phyloP scores from a whole-genome alignment of 2,888 invertebrate species.

The Pegoplata infirma region DNA sequence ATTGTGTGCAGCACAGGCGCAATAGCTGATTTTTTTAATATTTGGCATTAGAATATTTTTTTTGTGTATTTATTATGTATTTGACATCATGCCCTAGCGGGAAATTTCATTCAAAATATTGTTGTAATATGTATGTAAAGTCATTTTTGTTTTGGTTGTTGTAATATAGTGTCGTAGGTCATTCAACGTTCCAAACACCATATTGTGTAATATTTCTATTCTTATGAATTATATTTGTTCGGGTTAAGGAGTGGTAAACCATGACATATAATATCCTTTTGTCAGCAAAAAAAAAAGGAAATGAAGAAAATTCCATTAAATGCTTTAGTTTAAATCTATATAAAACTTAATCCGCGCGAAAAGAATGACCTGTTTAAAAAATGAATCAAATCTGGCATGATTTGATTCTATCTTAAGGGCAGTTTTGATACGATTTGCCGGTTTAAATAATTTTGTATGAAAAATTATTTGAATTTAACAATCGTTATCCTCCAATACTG shows the following conservation, averaged over 20 bases:
- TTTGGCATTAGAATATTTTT: neutral
- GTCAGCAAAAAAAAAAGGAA: neutral
- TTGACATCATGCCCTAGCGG: conserved; percentile 42
- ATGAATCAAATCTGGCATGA: too few species aligned
- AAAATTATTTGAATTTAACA: too few species aligned
- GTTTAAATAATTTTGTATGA: too few species aligned
- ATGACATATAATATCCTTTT: neutral
- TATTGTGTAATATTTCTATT: conserved; percentile 10
- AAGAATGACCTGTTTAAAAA: too few species aligned
- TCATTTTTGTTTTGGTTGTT: neutral
- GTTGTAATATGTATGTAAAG: conserved; percentile 18
- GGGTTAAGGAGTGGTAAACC: conserved; percentile 26
- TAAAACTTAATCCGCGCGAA: too few species aligned
- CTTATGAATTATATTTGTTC: neutral
- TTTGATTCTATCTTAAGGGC: too few species aligned
- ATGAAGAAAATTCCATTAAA: neutral
- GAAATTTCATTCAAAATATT: conserved; percentile 54
- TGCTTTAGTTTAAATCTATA: neutral
- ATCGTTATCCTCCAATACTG: neutral
- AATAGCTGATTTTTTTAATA: conserved; percentile 13
- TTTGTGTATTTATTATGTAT: neutral
- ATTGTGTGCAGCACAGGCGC: conserved; percentile 55
- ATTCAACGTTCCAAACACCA: neutral
- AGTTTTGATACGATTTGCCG: too few species aligned
- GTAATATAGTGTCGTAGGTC: conserved; percentile 50